Evolutionary conservation across 2,113 vertebrate genomes (phyloP).

Genomic region (Lagenorhynchus albirostris): DNA sequence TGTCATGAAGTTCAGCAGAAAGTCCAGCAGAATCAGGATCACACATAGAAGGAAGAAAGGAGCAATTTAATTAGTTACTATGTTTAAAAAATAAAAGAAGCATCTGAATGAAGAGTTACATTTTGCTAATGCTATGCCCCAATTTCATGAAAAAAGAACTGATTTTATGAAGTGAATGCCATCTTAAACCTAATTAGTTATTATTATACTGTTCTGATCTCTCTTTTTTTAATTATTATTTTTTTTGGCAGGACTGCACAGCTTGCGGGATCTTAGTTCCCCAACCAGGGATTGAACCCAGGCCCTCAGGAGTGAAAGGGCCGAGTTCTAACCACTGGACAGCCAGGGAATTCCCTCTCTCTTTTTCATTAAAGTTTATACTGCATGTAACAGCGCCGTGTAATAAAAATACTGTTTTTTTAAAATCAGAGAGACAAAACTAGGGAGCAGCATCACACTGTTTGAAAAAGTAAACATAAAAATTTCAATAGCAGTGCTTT

Average conservation of each 20-base stretch:
- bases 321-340: neutral
- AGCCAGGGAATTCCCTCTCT: neutral
- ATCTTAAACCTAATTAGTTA: conserved; percentile 22
- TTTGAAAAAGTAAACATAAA: conserved; percentile 13
- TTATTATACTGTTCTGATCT: neutral
- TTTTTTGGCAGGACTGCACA: neutral
- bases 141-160: conserved; percentile 63
- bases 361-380: neutral
- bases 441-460: conserved; percentile 21
- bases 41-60: conserved; percentile 91
- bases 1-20: conserved; percentile 88
- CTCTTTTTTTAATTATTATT: neutral
- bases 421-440: conserved; percentile 37
- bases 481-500: neutral
- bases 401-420: conserved; percentile 16
- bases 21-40: conserved; percentile 89
- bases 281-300: neutral
- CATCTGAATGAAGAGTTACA: conserved; percentile 81
- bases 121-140: conserved; percentile 76
- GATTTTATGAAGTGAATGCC: conserved; percentile 43
- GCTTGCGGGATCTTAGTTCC: neutral
- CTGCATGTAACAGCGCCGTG: neutral
- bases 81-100: conserved; percentile 53
- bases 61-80: conserved; percentile 91
- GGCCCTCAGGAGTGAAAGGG: neutral